Percentiles rank a stretch among this genome's conserved stretches.
Conservation (phyloP, 2,113 vertebrate species). For the Thunnus thynnus region DNA sequence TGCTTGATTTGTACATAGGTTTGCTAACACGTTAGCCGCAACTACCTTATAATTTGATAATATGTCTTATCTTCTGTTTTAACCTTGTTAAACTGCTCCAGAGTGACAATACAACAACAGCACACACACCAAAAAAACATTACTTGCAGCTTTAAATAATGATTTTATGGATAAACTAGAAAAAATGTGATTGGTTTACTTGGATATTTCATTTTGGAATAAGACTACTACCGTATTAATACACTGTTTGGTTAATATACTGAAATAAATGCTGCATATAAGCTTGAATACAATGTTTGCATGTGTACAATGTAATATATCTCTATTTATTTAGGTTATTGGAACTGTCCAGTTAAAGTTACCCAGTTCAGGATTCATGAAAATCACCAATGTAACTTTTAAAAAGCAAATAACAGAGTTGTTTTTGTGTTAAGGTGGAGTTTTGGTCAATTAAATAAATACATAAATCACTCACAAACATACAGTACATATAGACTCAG, state of each 20-base stretch:
- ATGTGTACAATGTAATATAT: not conserved
- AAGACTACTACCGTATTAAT: not conserved
- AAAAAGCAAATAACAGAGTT: constrained; percentile 5
- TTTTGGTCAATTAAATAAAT: not conserved
- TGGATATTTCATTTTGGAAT: not conserved
- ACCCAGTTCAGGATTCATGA: not conserved
- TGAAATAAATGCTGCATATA: not conserved
- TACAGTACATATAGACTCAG: not conserved
- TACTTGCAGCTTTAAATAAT: not conserved
- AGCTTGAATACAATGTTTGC: not conserved
- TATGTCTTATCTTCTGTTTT: not conserved
- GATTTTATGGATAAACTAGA: not conserved
- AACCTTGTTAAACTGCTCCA: too few species aligned
- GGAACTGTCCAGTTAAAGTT: not conserved
- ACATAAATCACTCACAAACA: not conserved
- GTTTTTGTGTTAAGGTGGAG: not conserved
- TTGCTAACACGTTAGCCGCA: not conserved
- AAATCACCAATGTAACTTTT: not conserved
- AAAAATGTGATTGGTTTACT: not conserved
- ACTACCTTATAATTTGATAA: not conserved
- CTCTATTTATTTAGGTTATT: not conserved
- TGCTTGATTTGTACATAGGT: not conserved
- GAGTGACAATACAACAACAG: too few species aligned
- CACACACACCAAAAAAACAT: not conserved
- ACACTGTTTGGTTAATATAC: not conserved